phyloP scores from a whole-genome alignment of 2,888 invertebrate species.

The Drosophila lutescens region DNA sequence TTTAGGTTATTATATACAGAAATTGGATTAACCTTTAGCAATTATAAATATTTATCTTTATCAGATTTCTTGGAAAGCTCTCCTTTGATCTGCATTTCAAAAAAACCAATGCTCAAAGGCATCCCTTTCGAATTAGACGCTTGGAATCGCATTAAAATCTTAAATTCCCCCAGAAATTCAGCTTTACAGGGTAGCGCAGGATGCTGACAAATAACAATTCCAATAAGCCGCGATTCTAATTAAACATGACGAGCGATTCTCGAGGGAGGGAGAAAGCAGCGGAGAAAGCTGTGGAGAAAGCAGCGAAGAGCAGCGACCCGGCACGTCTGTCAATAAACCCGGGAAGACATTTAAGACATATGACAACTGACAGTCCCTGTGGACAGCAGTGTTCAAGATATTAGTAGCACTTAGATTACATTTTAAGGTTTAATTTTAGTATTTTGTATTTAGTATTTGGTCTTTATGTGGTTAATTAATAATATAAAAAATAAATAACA shows the following conservation, averaged over 20 bases:
- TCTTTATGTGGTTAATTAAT: too few relatives aligned
- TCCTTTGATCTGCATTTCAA: neutral
- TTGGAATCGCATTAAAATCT: neutral
- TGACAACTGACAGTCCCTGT: constrained; percentile 17
- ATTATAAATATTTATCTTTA: too few relatives aligned
- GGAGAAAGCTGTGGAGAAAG: neutral
- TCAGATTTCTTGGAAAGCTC: neutral
- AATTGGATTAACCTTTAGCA: too few relatives aligned
- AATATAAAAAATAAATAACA: too few relatives aligned
- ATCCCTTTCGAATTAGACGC: neutral
- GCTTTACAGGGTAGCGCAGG: constrained; percentile 12
- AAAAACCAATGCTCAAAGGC: neutral
- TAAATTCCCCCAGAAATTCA: neutral
- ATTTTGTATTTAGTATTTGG: too few relatives aligned
- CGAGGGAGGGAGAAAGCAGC: neutral
- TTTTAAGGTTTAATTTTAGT: too few relatives aligned
- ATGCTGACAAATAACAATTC: constrained; percentile 15
- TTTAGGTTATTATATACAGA: too few relatives aligned
- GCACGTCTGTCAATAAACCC: constrained; percentile 30
- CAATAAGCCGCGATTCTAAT: constrained; percentile 21
- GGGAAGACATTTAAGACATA: constrained; percentile 20
- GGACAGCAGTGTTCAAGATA: neutral
- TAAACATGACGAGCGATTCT: constrained; percentile 12
- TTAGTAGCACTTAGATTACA: neutral
- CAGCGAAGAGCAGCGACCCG: constrained; percentile 16